Evolutionary conservation across 2,888 invertebrate genomes (phyloP).

Genomic region (Aleiodes alternator): DNA sequence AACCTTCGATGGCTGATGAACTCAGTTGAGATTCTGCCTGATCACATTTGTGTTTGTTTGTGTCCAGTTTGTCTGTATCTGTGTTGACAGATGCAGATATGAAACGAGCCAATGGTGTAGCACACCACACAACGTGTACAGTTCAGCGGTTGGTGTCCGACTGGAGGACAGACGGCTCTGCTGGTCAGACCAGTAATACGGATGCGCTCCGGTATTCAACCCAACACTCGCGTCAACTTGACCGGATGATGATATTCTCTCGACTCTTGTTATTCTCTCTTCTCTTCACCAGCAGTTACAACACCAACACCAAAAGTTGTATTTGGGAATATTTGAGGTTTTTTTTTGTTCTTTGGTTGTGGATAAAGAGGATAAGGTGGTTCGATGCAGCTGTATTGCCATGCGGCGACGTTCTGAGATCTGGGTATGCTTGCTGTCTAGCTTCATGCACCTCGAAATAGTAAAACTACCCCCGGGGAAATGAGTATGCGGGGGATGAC

Average conservation of each 20-base stretch:
- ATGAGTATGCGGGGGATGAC: constrained; percentile 62
- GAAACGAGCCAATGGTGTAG: constrained; percentile 34
- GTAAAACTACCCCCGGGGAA: constrained; percentile 63
- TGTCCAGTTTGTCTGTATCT: no score
- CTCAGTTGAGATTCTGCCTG: no score
- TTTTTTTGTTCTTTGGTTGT: no score
- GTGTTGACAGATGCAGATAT: constrained; percentile 39
- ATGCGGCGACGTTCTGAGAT: constrained; percentile 77
- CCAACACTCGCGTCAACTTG: constrained; percentile 47
- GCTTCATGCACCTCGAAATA: constrained; percentile 70
- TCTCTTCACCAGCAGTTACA: constrained; percentile 16
- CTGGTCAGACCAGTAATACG: constrained; percentile 60
- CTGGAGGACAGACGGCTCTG: constrained; percentile 65
- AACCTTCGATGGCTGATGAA: no score
- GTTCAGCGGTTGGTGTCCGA: constrained; percentile 70
- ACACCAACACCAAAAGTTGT: constrained; percentile 44
- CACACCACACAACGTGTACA: constrained; percentile 60
- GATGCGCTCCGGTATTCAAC: constrained; percentile 50
- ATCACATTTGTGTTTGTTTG: no score
- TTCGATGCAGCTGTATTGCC: constrained; percentile 75
- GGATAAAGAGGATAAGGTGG: constrained; percentile 68
- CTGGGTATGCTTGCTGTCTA: constrained; percentile 58
- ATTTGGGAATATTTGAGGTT: constrained; percentile 65
- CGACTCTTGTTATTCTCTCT: not conserved
- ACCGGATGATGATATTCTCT: constrained; percentile 54